A percentile compares a stretch with the other conserved stretches of the same genome.
Evolutionary conservation across 2,888 invertebrate species (phyloP).

Genomic region (Dryococelus australis): DNA sequence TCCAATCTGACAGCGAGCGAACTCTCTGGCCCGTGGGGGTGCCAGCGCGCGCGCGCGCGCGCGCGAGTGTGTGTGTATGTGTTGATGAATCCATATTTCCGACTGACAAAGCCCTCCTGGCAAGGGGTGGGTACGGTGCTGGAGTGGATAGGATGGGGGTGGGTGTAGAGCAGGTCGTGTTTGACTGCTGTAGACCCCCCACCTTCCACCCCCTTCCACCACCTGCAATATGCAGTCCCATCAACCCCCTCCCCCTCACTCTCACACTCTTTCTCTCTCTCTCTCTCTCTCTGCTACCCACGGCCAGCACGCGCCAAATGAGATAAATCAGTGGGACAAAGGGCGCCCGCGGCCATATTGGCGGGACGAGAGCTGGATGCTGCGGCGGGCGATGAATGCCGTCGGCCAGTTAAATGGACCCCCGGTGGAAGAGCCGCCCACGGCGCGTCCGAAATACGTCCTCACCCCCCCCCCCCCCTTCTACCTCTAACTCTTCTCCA

Average conservation of each 20-base stretch:
- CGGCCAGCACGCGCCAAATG: background rate
- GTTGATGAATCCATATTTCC: conserved; percentile 16
- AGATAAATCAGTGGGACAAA: background rate
- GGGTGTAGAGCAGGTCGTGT: background rate
- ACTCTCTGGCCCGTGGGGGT: background rate
- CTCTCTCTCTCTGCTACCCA: background rate
- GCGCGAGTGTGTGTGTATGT: background rate
- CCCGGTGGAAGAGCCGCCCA: background rate
- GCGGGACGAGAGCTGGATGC: background rate
- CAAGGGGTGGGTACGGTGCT: background rate
- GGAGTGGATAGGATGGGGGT: too few relatives aligned
- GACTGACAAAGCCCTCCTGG: background rate
- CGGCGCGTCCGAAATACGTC: background rate
- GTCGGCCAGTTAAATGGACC: background rate
- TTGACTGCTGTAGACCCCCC: background rate
- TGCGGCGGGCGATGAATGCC: background rate
- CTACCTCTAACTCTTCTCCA: too few relatives aligned
- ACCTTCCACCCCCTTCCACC: background rate
- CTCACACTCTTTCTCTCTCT: too few relatives aligned
- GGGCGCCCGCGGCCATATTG: background rate
- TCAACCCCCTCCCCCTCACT: background rate
- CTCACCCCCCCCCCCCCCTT: too few relatives aligned
- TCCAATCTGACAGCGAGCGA: background rate
- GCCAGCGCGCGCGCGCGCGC: too few relatives aligned
- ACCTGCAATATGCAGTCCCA: conserved; percentile 3